Evolutionary conservation across 2,113 vertebrate species (phyloP).

Genomic region (Falco punctatus): DNA sequence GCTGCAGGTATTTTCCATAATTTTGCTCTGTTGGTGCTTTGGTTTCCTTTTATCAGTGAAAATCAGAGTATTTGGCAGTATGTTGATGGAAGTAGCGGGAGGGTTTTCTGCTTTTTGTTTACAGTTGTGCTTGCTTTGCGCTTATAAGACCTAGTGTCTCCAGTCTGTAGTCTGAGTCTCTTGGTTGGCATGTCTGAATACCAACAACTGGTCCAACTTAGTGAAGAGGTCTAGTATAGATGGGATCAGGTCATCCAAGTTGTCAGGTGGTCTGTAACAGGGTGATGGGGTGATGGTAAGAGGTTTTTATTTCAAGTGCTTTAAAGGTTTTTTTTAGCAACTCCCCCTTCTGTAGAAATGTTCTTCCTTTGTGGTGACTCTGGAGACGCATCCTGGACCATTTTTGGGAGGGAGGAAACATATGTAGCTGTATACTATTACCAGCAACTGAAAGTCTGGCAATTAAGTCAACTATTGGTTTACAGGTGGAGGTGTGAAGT

Average conservation of each 20-base stretch:
- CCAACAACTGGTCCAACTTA: background rate
- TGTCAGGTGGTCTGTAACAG: background rate
- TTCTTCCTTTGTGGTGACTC: background rate
- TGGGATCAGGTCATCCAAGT: background rate
- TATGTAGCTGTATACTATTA: background rate
- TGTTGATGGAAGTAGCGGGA: background rate
- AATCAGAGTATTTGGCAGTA: background rate
- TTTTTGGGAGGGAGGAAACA: background rate
- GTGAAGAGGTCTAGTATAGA: background rate
- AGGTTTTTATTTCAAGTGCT: background rate
- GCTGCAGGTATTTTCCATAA: background rate
- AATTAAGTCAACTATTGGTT: background rate
- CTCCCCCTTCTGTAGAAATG: background rate
- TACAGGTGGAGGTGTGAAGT: background rate
- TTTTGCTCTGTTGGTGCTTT: background rate
- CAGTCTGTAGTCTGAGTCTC: background rate
- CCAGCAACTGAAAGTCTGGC: background rate
- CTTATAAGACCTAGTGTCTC: background rate
- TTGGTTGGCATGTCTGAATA: background rate
- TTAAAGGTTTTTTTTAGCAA: background rate
- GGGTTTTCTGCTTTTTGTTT: constrained; percentile 4
- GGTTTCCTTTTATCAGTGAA: background rate
- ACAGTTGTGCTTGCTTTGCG: background rate
- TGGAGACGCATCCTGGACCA: background rate
- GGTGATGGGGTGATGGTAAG: background rate